A percentile compares a stretch with the other conserved stretches of the same genome.
Evolutionary conservation across 2,113 vertebrate species (phyloP).

Genomic region (Machaerirhynchus nigripectus): DNA sequence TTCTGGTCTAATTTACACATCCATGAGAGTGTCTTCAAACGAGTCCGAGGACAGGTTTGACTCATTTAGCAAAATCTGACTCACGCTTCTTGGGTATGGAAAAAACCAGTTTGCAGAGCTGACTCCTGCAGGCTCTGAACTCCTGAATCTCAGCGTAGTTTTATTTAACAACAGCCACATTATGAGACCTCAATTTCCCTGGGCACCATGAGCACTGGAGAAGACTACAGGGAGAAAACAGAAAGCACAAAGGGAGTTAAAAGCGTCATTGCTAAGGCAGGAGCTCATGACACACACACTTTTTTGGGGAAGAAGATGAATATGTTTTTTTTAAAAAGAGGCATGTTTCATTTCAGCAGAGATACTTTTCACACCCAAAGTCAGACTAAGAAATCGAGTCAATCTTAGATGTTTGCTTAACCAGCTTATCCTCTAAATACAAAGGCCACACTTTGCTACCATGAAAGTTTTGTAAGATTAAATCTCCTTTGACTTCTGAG

Average conservation of each 20-base stretch:
- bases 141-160: not conserved
- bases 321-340: not conserved
- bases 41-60: constrained; percentile 40
- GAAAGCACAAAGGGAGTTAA: not conserved
- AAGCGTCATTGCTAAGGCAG: not conserved
- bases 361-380: not conserved
- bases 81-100: constrained; percentile 21
- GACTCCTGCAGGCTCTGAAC: not conserved
- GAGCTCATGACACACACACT: rapidly evolving
- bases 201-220: not conserved
- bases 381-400: not conserved
- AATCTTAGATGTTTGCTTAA: not conserved
- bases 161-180: not conserved
- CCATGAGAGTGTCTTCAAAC: not conserved
- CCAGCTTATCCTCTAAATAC: not conserved
- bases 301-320: not conserved
- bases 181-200: not conserved
- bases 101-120: constrained; percentile 17
- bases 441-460: not conserved
- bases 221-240: not conserved
- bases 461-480: not conserved
- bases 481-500: not conserved
- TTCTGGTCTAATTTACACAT: not conserved
- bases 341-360: not conserved
- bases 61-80: constrained; percentile 45